phyloP scores from a whole-genome alignment of 2,797 vertebrate genomes.

The Chelmon rostratus region DNA sequence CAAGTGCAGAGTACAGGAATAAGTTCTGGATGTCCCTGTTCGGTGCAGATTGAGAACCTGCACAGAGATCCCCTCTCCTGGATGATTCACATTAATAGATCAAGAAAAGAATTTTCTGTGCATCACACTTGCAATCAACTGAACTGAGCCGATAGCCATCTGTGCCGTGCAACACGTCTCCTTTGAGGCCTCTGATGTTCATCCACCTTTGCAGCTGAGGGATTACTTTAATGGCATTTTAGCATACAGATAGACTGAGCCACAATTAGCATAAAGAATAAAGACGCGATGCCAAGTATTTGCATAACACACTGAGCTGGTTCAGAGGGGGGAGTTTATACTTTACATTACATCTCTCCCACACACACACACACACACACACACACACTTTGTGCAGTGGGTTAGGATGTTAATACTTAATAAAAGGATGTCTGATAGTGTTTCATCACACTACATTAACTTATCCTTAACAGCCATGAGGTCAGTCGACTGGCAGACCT shows the following conservation, averaged over 20 bases:
- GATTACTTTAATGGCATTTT: constrained; percentile 55
- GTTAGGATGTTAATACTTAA: constrained; percentile 71
- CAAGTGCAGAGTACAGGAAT: not conserved
- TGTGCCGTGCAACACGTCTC: constrained; percentile 16
- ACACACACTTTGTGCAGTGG: constrained; percentile 38
- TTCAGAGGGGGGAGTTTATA: constrained; percentile 46
- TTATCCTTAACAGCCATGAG: constrained; percentile 59
- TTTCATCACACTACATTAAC: constrained; percentile 64
- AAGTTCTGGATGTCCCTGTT: not conserved
- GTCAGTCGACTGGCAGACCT: constrained; percentile 41
- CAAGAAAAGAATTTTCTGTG: constrained; percentile 16
- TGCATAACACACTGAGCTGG: constrained; percentile 57
- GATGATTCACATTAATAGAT: constrained; percentile 20
- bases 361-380: constrained; percentile 24
- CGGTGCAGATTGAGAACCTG: not conserved
- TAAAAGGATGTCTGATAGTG: constrained; percentile 57
- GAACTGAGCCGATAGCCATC: constrained; percentile 23
- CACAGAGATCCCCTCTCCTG: not conserved
- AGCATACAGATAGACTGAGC: constrained; percentile 48
- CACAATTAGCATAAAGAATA: constrained; percentile 65
- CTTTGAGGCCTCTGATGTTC: constrained; percentile 54
- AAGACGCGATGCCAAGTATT: constrained; percentile 45
- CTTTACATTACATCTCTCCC: constrained; percentile 41
- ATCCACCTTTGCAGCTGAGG: constrained; percentile 48
- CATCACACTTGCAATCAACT: constrained; percentile 29